Evolutionary conservation across 2,797 vertebrate species (phyloP).

Genomic region (Siniperca scherzeri): DNA sequence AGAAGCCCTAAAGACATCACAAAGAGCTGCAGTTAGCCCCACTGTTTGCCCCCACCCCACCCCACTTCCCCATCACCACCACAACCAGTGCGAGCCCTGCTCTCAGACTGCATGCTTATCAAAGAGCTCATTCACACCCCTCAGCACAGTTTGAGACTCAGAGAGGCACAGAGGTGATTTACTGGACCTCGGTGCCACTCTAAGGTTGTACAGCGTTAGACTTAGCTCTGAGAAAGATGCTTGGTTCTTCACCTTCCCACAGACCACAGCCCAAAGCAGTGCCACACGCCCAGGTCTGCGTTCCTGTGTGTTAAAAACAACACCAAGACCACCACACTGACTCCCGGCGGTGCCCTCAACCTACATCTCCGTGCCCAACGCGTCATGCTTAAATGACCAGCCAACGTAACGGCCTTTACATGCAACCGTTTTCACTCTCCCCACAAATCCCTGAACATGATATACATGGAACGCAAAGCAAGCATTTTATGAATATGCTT

Average conservation of each 20-base stretch:
- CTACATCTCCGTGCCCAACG: slow-evolving; percentile 50
- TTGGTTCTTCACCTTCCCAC: slow-evolving; percentile 51
- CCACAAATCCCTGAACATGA: slow-evolving; percentile 75
- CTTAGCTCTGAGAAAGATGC: slow-evolving; percentile 53
- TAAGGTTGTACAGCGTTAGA: slow-evolving; percentile 26
- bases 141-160: slow-evolving; percentile 32
- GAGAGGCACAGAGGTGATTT: slow-evolving; percentile 64
- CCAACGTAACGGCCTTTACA: slow-evolving; percentile 48
- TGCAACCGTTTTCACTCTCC: slow-evolving; percentile 51
- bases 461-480: slow-evolving; percentile 49
- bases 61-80: slow-evolving; percentile 10
- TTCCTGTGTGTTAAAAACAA: slow-evolving; percentile 76
- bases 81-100: neutral
- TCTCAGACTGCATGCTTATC: slow-evolving; percentile 58
- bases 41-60: slow-evolving; percentile 19
- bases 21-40: slow-evolving; percentile 65
- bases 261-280: slow-evolving; percentile 46
- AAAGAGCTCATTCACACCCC: slow-evolving; percentile 80
- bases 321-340: slow-evolving; percentile 57
- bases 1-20: slow-evolving; percentile 47
- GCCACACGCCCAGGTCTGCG: slow-evolving; percentile 46
- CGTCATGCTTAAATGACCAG: slow-evolving; percentile 55
- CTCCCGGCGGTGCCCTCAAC: slow-evolving; percentile 29
- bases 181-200: slow-evolving; percentile 45
- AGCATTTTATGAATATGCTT: slow-evolving; percentile 82